Base-by-base conservation (phyloP, 2,797 vertebrate species). In the Anguilla marmorata region DNA sequence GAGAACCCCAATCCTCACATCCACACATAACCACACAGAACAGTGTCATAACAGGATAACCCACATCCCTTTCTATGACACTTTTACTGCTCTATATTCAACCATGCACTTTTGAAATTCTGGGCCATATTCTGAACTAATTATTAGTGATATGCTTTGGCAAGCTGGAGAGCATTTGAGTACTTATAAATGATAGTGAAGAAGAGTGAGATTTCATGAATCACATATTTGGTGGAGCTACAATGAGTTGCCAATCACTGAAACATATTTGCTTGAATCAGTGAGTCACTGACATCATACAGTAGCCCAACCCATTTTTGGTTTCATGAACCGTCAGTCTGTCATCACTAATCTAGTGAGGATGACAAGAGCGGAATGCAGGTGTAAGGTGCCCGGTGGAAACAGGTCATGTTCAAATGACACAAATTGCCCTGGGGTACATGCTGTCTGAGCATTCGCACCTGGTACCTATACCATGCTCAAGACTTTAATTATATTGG, bases 271-370 rank as follows among this genome's bases (percentile, higher is more conserved):
- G 1, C 54, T 19, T 2, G 54, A 56, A 56, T 56, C 54, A 56
- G 54, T 16, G 54, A 56, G 54, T 56, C 54, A 56, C 54, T 56
- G 54, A 56, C 54, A 56, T 56, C 54, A 56, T 56, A 56, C 54
- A 56, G 12, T 56, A 56, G 54, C 54, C 54, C 54, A 12, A 56
- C 12, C 54, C 54, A 56, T 56, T 56, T 56, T 56, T 19, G 54
- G 54, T 56, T 56, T 56, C 14, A 56, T 56, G 12, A 56, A 56
- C 14, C 12, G 12, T 19, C 54, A 56, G 88, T 93, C 93, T 93
- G 92, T 9, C 69, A 94, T 89, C 93, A 92, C 92, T 92, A 91
- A 93, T 93, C 91, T 93, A 93, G 92, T 90, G 87, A 88, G 91
- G 86, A 89, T 84, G 91, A 92, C 90, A 91, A 5, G 66, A 84